Evolutionary conservation across 2,888 invertebrate species (phyloP), one percentile per base, ranked within the genome.

Genomic region (Clistopyga incitator): DNA sequence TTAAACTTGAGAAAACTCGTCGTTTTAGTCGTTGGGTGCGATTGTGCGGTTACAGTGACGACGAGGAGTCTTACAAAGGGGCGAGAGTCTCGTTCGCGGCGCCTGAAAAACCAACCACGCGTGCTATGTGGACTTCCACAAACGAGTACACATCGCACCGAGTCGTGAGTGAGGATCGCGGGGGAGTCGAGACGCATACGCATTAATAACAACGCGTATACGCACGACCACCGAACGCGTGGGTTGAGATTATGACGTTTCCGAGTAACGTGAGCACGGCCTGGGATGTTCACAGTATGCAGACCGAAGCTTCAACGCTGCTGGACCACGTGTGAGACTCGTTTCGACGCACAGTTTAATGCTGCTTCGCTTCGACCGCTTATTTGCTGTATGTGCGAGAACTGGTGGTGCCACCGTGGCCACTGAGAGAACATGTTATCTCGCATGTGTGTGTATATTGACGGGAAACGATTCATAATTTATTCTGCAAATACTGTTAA

Each of bases 211-310:
- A 56, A 59, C 34, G 67, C 65, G 65, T 81, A 54, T 47, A 75
- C 71, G 47, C 64, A 61, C 59, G 68, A 47, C 38, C 75, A 81
- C 65, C 81, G 38, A 82, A 72, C 34, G 72, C 85, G 84, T 86
- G 78, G 84, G 84, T 56, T 25, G 81, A 88, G 90, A 90, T 91
- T 91, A 91, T 90, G 91, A 90, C 88, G 88, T 91, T 91, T 91
- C 90, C 88, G 65, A 91, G 91, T 89, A 90, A 88, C 85, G 85
- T 84, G 59, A 78, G 61, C 86, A 85, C 84, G 83, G 85, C 84
- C 85, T 76, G 70, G 67, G 74, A 61, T 47, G 64, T n/a, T 42
- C 13, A 29, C 18, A 29, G n/a, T 11, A 18, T 20, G 11, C 61
- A 67, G 6, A 29, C 84, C 72, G 52, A 72, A 61, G 72, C 45